Percentiles rank a stretch among this genome's conserved stretches.
Evolutionary conservation across 2,888 invertebrate species (phyloP).

Genomic region (Lithophane socia): DNA sequence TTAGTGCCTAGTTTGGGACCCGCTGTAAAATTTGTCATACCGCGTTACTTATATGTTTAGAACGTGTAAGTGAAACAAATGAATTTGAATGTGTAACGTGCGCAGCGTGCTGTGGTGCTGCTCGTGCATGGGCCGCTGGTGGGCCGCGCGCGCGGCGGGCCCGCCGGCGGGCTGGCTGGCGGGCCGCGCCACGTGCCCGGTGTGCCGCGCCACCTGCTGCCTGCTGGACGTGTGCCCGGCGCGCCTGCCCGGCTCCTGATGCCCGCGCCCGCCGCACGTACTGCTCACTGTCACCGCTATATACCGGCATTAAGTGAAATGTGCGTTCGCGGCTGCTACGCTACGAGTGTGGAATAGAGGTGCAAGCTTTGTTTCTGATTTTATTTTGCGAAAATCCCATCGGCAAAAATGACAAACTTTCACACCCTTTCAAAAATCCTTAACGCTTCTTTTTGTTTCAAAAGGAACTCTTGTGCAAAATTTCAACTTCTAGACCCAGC

Average conservation of each 20-base stretch:
- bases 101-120: constrained; percentile 96
- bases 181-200: constrained; percentile 96
- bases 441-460: background rate
- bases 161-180: constrained; percentile 94
- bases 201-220: constrained; percentile 96
- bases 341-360: background rate
- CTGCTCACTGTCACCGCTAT: constrained; percentile 21
- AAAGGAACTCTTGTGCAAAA: background rate
- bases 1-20: background rate
- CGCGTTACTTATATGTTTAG: background rate
- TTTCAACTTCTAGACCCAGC: background rate
- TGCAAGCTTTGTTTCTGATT: constrained; percentile 18
- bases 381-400: background rate
- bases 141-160: constrained; percentile 94
- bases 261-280: constrained; percentile 20
- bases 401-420: background rate
- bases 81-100: background rate
- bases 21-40: background rate
- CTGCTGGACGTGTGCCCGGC: constrained; percentile 94
- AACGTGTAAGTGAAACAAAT: background rate
- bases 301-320: constrained; percentile 12
- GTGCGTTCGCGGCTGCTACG: background rate
- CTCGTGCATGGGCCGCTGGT: constrained; percentile 96
- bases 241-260: constrained; percentile 45
- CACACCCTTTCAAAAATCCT: background rate